These are phyloP conservation scores for Collichthys lucidus DNA, from an alignment of 2,113 vertebrate species.

Conservation along the genomic window DNA sequence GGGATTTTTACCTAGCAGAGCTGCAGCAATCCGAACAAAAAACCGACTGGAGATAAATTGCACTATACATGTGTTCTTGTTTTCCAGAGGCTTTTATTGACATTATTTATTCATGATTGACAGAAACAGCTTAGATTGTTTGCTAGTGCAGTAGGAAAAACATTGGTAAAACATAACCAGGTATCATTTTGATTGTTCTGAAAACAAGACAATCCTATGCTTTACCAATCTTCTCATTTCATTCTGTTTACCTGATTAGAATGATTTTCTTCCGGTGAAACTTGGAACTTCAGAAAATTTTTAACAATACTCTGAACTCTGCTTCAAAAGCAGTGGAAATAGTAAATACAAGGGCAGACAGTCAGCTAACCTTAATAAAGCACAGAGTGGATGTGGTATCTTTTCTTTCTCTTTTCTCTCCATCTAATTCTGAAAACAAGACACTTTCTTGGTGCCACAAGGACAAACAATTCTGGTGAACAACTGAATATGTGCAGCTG, in stretches of 20 bases:
- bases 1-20: background rate
- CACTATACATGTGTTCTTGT: too few relatives aligned
- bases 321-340: conserved; percentile 19
- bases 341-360: conserved; percentile 34
- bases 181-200: background rate
- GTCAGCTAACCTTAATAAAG: conserved; percentile 12
- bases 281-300: background rate
- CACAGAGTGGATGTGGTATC: background rate
- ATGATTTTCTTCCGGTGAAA: background rate
- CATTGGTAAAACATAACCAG: background rate
- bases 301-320: background rate
- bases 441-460: background rate
- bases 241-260: background rate
- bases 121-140: conserved; percentile 6
- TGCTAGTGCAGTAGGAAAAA: background rate
- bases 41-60: background rate
- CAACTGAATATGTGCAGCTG: background rate
- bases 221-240: background rate
- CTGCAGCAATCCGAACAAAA: background rate
- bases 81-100: background rate
- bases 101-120: background rate
- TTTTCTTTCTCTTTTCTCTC: background rate
- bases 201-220: background rate
- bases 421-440: background rate
- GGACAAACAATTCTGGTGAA: conserved; percentile 3